These are phyloP conservation scores for Melanotaenia parkinsoni DNA, from an alignment of 2,797 vertebrate genomes.

Conservation along the genomic window DNA sequence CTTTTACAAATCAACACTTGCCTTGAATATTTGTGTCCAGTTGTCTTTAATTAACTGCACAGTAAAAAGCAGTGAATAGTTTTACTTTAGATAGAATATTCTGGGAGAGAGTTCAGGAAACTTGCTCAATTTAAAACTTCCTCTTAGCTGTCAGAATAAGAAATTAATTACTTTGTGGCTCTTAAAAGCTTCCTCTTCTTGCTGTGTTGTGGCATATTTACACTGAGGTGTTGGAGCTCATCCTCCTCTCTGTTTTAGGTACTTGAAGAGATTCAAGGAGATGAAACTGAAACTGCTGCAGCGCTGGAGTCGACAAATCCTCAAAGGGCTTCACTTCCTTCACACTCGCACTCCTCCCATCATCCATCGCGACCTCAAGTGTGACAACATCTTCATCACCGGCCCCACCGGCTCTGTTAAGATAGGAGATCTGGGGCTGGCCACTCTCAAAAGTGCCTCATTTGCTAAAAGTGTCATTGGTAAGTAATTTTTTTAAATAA, in stretches of 20 bases:
- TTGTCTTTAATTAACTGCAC: constrained; percentile 11
- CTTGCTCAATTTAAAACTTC: constrained; percentile 33
- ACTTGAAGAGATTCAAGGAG: constrained; percentile 96
- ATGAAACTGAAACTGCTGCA: constrained; percentile 98
- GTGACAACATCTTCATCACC: constrained; percentile 99
- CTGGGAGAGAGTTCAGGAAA: constrained; percentile 31
- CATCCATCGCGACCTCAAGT: constrained; percentile 98
- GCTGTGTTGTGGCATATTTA: constrained; percentile 30
- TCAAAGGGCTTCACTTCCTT: constrained; percentile 96
- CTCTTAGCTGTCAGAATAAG: constrained; percentile 46
- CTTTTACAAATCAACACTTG: constrained; percentile 10
- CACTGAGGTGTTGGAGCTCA: constrained; percentile 14
- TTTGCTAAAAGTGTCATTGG: constrained; percentile 99
- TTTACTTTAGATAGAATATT: constrained; percentile 8
- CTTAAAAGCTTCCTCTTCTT: constrained; percentile 35
- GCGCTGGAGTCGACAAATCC: constrained; percentile 97
- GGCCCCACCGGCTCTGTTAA: constrained; percentile 97
- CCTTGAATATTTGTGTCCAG: constrained; percentile 9
- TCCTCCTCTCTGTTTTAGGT: constrained; percentile 77
- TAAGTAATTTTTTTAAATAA: constrained; percentile 59
- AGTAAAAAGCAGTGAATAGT: constrained; percentile 1
- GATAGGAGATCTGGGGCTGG: constrained; percentile 96
- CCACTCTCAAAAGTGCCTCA: constrained; percentile 95
- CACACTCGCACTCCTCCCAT: constrained; percentile 96
- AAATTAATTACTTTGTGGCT: constrained; percentile 16